Evolutionary conservation across 2,797 vertebrate genomes (phyloP).

Genomic region (Amazonetta brasiliensis): DNA sequence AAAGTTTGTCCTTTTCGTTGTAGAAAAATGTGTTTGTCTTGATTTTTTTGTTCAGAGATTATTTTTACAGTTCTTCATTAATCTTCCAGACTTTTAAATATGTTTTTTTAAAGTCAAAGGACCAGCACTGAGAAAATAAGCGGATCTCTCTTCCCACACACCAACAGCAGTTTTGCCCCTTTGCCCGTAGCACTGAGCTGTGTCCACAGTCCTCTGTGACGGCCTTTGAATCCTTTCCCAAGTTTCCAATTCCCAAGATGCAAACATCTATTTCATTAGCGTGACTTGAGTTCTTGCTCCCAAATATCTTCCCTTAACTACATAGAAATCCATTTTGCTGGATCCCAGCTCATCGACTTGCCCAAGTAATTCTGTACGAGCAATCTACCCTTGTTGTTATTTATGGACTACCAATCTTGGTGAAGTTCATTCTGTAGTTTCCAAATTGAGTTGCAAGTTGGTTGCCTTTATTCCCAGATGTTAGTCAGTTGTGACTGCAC

Average conservation of each 20-base stretch:
- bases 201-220: neutral
- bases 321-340: neutral
- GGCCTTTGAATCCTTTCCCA: neutral
- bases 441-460: neutral
- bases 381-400: neutral
- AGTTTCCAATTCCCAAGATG: neutral
- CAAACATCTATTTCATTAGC: neutral
- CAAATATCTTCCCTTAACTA: neutral
- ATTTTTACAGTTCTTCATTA: neutral
- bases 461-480: neutral
- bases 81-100: neutral
- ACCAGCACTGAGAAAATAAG: neutral
- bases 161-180: neutral
- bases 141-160: neutral
- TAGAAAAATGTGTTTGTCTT: neutral
- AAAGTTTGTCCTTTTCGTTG: neutral
- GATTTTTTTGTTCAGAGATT: neutral
- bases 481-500: neutral
- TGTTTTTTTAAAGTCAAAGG: neutral
- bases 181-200: neutral
- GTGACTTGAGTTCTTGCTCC: neutral
- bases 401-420: neutral
- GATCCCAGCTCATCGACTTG: neutral
- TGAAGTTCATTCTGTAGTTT: neutral
- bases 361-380: neutral